A percentile compares a stretch with the other conserved stretches of the same genome.
Evolutionary conservation across 2,888 invertebrate species (phyloP).

Genomic region (Chrysolina haemoptera): DNA sequence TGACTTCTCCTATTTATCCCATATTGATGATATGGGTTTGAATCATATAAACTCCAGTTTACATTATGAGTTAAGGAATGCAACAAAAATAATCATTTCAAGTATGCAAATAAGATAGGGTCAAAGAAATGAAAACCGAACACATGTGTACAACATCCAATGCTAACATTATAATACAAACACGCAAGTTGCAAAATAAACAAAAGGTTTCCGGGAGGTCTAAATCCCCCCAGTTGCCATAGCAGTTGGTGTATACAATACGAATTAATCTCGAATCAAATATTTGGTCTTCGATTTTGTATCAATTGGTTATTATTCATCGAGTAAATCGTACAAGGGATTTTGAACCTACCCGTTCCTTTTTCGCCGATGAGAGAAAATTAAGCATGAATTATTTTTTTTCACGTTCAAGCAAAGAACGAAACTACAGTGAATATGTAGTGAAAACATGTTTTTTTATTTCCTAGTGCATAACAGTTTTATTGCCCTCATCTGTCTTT

Average conservation of each 20-base stretch:
- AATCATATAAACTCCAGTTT: no score
- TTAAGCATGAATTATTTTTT: background rate
- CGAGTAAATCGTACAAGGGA: no score
- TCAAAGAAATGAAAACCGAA: constrained; percentile 45
- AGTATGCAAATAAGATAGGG: constrained; percentile 16
- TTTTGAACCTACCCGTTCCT: no score
- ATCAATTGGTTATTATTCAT: no score
- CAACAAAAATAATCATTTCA: constrained; percentile 6
- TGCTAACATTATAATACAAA: constrained; percentile 39
- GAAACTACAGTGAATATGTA: no score
- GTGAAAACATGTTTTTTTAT: no score
- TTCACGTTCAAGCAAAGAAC: no score
- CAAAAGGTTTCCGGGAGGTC: constrained; percentile 48
- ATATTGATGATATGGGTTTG: no score
- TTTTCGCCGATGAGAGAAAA: background rate
- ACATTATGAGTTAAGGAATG: background rate
- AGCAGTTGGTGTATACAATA: constrained; percentile 17
- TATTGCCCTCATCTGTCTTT: no score
- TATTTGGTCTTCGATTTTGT: background rate
- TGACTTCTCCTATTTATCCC: no score
- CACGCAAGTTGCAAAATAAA: constrained; percentile 44
- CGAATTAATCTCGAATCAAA: background rate
- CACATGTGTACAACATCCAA: constrained; percentile 47
- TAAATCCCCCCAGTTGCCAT: constrained; percentile 42
- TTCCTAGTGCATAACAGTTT: no score